Evolutionary conservation across 2,888 invertebrate genomes (phyloP).

Genomic region (Drosophila picticornis): DNA sequence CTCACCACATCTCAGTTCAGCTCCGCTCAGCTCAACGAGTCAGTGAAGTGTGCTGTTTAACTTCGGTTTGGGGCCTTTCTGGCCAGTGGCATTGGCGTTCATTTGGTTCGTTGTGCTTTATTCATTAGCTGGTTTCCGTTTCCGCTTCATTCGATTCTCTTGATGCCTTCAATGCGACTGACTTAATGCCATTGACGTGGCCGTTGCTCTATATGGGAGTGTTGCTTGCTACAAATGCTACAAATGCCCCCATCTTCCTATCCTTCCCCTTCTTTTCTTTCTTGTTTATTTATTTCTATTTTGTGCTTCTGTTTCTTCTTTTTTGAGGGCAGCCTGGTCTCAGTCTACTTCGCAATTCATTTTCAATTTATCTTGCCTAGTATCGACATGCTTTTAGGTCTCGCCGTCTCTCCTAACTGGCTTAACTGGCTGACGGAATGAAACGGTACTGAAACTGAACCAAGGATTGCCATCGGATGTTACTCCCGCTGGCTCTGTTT

Average conservation of each 20-base stretch:
- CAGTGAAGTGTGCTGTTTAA: conserved; percentile 55
- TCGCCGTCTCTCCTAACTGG: conserved; percentile 47
- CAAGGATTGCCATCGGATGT: conserved; percentile 32
- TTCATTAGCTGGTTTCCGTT: conserved; percentile 79
- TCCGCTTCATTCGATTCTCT: conserved; percentile 77
- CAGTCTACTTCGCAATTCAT: conserved; percentile 72
- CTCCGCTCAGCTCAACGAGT: conserved; percentile 17
- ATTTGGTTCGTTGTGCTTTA: conserved; percentile 76
- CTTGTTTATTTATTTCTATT: conserved; percentile 59
- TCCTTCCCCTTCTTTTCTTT: background rate
- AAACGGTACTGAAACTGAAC: conserved; percentile 40
- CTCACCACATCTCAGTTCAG: background rate
- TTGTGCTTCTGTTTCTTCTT: conserved; percentile 17
- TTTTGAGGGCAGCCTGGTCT: conserved; percentile 10
- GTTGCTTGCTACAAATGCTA: conserved; percentile 32
- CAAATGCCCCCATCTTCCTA: background rate
- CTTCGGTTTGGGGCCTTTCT: conserved; percentile 21
- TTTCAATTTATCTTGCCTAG: conserved; percentile 81
- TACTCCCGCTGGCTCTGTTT: conserved; percentile 13
- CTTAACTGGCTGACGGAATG: conserved; percentile 56
- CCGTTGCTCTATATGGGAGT: conserved; percentile 48
- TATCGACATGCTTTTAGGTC: conserved; percentile 77
- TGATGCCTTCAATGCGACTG: conserved; percentile 61
- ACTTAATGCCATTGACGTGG: conserved; percentile 74
- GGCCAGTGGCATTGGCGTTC: conserved; percentile 46